Evolutionary conservation across 2,888 invertebrate genomes (phyloP), one percentile per base, ranked within the genome.

Genomic region (Laothoe populi): DNA sequence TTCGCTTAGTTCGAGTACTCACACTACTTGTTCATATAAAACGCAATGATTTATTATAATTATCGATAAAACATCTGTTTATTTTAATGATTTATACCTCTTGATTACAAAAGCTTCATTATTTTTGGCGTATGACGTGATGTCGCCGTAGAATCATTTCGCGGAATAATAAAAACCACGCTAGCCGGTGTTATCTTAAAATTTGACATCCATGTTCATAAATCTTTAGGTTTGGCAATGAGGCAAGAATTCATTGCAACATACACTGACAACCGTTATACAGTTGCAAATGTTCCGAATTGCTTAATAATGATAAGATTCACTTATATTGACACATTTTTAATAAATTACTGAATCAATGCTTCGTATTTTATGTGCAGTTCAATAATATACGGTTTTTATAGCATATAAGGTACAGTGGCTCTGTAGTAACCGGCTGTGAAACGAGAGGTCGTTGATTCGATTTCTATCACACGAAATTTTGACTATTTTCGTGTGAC

Each of bases 161-260:
- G 59, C 61, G 40, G 60, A 64, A 60, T 59, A 62, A 60, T 70
- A 68, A 68, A 72, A 68, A 40, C 8, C 13, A 61, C 42, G n/a
- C 13, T 24, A 24, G 16, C 24, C 40, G 58, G 35, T 62, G 46
- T 62, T 58, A 62, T 46, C 26, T 62, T 66, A 66, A 67, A 72
- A 68, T 76, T 70, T 76, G 73, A 71, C 70, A 71, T 66, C 69
- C 23, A 60, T 26, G 60, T 7, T 62, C 63, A 75, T 75, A 70
- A 69, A 74, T 75, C 71, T 65, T 64, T 40, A 44, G 53, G 72
- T 64, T 71, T 81, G 80, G 80, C 80, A 75, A 66, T 70, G 67
- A 64, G 61, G 73, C 80, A 81, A 79, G 79, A 81, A 81, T 78
- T 65, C 63, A 67, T 78, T 78, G 72, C 81, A 79, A 75, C 78